A percentile compares a stretch with the other conserved stretches of the same genome.
phyloP scores from a whole-genome alignment of 2,888 invertebrate species.

The Anoplius nigerrimus region DNA sequence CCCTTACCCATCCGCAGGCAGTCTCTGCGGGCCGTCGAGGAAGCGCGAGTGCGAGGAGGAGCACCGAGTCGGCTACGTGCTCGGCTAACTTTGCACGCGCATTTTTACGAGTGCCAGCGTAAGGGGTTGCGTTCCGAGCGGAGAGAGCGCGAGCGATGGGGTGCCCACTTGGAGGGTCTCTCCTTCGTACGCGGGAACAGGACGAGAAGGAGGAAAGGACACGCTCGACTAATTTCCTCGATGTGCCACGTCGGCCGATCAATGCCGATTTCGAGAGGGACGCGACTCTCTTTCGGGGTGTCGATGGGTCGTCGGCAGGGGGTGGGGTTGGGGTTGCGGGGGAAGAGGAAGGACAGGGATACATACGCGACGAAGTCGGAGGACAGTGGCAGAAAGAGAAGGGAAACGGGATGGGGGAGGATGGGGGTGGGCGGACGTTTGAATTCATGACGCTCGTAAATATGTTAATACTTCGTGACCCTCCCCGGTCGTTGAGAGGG shows the following conservation, averaged over 20 bases:
- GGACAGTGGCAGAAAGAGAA: conserved; percentile 32
- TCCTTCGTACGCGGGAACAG: conserved; percentile 10
- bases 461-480: conserved; percentile 56
- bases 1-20: background rate
- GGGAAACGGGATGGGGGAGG: background rate
- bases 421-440: conserved; percentile 43
- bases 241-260: conserved; percentile 40
- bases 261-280: conserved; percentile 44
- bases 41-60: conserved; percentile 3
- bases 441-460: conserved; percentile 60
- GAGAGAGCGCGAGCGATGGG: conserved; percentile 14
- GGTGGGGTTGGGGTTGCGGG: conserved; percentile 14
- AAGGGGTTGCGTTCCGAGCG: conserved; percentile 17
- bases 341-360: background rate
- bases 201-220: conserved; percentile 34
- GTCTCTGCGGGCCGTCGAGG: background rate
- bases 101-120: conserved; percentile 49
- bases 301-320: conserved; percentile 24
- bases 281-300: conserved; percentile 22
- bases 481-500: conserved; percentile 37
- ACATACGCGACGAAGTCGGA: conserved; percentile 31
- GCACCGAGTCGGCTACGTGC: conserved; percentile 39
- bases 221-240: conserved; percentile 56
- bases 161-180: conserved; percentile 29
- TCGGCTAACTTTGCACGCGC: conserved; percentile 49